These are phyloP conservation scores for Mythimna lalbum DNA, from an alignment of 2,888 invertebrate genomes.

Conservation along the genomic window DNA sequence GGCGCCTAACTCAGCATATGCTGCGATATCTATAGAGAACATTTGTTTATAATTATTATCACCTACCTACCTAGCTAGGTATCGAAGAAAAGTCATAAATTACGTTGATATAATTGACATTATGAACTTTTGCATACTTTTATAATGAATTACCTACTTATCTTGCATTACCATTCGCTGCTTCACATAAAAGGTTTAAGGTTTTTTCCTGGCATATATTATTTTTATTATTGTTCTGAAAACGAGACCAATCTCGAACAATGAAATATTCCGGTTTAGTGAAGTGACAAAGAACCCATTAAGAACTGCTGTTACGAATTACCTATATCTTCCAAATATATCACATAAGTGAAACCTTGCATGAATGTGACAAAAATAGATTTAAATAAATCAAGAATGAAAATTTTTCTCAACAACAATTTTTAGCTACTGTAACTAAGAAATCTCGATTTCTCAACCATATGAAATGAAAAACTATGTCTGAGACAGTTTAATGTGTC, in stretches of 20 bases:
- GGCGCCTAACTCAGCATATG: no score
- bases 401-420: constrained; percentile 1
- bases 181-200: constrained; percentile 6
- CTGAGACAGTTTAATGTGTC: background rate
- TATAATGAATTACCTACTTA: constrained; percentile 41
- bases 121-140: constrained; percentile 43
- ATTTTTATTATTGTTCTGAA: background rate
- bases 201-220: background rate
- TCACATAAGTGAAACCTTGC: background rate
- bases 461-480: constrained; percentile 12
- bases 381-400: background rate
- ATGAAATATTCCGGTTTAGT: background rate
- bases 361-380: background rate
- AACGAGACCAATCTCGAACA: background rate
- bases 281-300: background rate
- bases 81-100: constrained; percentile 44
- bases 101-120: constrained; percentile 46
- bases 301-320: background rate
- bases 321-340: background rate
- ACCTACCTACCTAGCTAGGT: constrained; percentile 1
- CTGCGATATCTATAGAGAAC: no score
- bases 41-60: constrained; percentile 20
- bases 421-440: background rate
- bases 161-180: constrained; percentile 6
- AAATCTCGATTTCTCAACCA: background rate